Evolutionary conservation across 2,888 invertebrate species (phyloP), one percentile per base, ranked within the genome.

Genomic region (Bugula neritina): DNA sequence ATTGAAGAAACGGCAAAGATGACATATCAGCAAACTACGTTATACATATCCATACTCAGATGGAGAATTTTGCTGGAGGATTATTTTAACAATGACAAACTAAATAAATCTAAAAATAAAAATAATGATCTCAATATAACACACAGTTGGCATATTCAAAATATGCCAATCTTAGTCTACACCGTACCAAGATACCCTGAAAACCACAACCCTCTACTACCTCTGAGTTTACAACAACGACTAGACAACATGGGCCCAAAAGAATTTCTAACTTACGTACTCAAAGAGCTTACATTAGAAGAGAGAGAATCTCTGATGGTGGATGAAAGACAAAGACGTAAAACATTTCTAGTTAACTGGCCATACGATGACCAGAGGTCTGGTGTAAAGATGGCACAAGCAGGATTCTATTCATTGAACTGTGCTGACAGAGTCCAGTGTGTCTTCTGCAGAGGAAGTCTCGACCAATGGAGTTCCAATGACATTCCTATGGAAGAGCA

Each of bases 401-500:
- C 43, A 10, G 43, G 43, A 43, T 43, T 43, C 43, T 43, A 43
- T 17, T 43, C 43, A 10, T 17, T 43, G 17, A 17, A 43, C 17
- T 5, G 17, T 17, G 5, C 5, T 43, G 43, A 43, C 43, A 43
- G 43, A 43, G 43, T 43, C 5, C 43, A 43, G 43, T 43, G 43
- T 43, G 43, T 43, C 5, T 43, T 43, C 43, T 43, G 43, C 17
- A 43, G 43, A 43, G 43, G 43, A 10, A 10, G 94, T 0, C 87
- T 97, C 1, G 91, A 92, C 79, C 93, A 94, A 81, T 97, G 96
- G 96, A 92, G 93, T 80, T 89, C 89, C 71, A 89, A 89, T 71
- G 96, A 96, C 82, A 89, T 91, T 76, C 94, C 95, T 0, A 93
- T 94, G 92, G 90, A 91, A 77, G 94, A 96, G 83, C 96, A 97